Evolutionary conservation across 1,140 invertebrate species (phyloP).

Genomic region (Drosophila bifasciata): DNA sequence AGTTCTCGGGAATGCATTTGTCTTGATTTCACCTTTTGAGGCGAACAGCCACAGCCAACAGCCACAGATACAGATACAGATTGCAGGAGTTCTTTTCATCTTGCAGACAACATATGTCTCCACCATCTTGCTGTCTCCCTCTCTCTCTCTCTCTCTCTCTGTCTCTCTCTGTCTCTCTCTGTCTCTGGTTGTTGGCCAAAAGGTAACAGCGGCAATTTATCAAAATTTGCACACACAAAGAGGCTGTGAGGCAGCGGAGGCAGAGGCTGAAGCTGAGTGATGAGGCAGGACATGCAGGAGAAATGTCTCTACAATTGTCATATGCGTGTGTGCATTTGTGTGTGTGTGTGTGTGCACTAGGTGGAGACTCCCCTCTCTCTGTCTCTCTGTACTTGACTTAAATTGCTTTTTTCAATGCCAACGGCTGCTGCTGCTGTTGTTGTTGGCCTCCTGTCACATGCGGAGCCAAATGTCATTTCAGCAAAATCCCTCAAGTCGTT

Average conservation of each 20-base stretch:
- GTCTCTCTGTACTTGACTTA: constrained; percentile 64
- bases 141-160: no score
- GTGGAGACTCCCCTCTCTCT: constrained; percentile 4
- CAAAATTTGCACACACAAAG: constrained; percentile 70
- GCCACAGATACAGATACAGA: constrained; percentile 11
- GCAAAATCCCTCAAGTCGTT: constrained; percentile 83
- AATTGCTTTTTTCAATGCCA: constrained; percentile 81
- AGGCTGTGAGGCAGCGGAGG: neutral
- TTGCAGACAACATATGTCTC: constrained; percentile 40
- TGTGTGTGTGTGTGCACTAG: constrained; percentile 22
- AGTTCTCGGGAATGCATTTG: constrained; percentile 64
- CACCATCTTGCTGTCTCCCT: constrained; percentile 5
- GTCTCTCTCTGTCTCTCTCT: neutral
- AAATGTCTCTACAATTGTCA: constrained; percentile 60
- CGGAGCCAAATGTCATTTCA: constrained; percentile 83
- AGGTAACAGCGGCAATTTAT: constrained; percentile 79
- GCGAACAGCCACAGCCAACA: no score
- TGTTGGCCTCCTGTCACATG: constrained; percentile 66
- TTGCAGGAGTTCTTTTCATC: constrained; percentile 36
- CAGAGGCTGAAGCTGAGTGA: constrained; percentile 7
- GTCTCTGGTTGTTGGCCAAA: constrained; percentile 32
- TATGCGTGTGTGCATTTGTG: constrained; percentile 55
- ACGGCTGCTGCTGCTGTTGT: constrained; percentile 53
- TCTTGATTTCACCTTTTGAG: constrained; percentile 69
- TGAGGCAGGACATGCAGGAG: constrained; percentile 5